A percentile compares a stretch with the other conserved stretches of the same genome.
Conservation (phyloP, 2,888 invertebrate species). For the Leptarthrus brevirostris region DNA sequence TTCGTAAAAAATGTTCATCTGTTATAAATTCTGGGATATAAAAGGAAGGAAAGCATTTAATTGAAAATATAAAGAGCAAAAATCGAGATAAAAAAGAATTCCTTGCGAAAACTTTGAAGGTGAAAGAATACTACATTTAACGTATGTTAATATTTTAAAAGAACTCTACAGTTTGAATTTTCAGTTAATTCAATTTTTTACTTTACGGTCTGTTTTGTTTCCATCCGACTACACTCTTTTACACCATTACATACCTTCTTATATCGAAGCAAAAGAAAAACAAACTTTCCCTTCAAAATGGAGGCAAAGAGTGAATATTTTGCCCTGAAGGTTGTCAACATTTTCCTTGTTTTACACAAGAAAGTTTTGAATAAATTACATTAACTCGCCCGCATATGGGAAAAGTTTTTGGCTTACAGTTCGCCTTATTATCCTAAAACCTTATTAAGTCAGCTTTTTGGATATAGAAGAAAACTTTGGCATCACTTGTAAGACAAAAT, state of each 20-base stretch:
- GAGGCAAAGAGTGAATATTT: conserved; percentile 18
- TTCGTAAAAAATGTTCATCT: too few species aligned
- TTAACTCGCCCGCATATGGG: conserved; percentile 43
- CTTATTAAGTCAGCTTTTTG: conserved; percentile 43
- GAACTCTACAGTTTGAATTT: not conserved
- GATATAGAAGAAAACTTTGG: not conserved
- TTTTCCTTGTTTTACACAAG: conserved; percentile 43
- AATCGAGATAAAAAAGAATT: too few species aligned
- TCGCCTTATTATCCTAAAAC: conserved; percentile 41
- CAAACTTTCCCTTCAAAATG: conserved; percentile 15
- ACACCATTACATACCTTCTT: not conserved
- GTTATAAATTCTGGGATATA: too few species aligned
- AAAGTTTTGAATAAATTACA: conserved; percentile 47
- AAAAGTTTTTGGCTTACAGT: conserved; percentile 34
- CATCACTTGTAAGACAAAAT: not conserved
- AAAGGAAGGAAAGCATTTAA: too few species aligned
- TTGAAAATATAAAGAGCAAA: too few species aligned
- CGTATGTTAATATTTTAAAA: not conserved
- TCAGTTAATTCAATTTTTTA: not conserved
- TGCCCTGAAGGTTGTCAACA: conserved; percentile 31
- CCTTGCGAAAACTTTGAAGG: too few species aligned
- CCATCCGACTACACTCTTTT: not conserved
- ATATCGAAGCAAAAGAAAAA: conserved; percentile 9
- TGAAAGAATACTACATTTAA: too few species aligned
- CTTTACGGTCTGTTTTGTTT: not conserved